Percentiles rank a stretch among this genome's conserved stretches.
Evolutionary conservation across 2,797 vertebrate species (phyloP).

Genomic region (Fistularia tabacaria): DNA sequence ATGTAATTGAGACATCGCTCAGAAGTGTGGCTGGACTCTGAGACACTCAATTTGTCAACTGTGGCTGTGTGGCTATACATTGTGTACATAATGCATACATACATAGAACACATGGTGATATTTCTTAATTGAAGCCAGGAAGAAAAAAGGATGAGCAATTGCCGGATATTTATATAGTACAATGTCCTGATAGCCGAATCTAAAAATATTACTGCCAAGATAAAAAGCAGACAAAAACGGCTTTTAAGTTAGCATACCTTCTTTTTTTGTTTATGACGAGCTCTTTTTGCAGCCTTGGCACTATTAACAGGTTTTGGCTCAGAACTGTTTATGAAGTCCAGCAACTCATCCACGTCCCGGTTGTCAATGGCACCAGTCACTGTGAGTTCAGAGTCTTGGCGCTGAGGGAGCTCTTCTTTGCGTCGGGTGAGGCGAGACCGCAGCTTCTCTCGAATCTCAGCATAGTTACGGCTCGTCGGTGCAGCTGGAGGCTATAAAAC

Average conservation of each 20-base stretch:
- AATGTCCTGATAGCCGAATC: no score
- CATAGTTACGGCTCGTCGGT: constrained; percentile 96
- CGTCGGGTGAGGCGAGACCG: constrained; percentile 92
- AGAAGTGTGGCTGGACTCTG: no score
- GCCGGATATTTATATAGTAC: no score
- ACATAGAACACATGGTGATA: no score
- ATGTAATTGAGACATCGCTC: background rate
- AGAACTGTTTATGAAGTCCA: constrained; percentile 97
- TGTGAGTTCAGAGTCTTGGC: constrained; percentile 85
- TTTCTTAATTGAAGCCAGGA: no score
- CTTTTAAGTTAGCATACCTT: constrained; percentile 70
- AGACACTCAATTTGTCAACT: no score
- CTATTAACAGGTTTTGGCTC: constrained; percentile 95
- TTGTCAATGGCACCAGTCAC: constrained; percentile 81
- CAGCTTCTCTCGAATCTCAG: constrained; percentile 96
- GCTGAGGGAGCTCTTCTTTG: constrained; percentile 93
- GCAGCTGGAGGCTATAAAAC: constrained; percentile 88
- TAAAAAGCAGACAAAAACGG: background rate
- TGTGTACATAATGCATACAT: no score
- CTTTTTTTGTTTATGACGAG: constrained; percentile 98
- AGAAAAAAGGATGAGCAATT: no score
- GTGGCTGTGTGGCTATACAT: no score
- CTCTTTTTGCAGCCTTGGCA: constrained; percentile 95
- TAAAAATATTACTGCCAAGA: background rate
- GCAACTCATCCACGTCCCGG: constrained; percentile 91